Percentiles rank a stretch among this genome's conserved stretches.
phyloP scores from a whole-genome alignment of 2,888 invertebrate genomes.

The Oscheius sp. region DNA sequence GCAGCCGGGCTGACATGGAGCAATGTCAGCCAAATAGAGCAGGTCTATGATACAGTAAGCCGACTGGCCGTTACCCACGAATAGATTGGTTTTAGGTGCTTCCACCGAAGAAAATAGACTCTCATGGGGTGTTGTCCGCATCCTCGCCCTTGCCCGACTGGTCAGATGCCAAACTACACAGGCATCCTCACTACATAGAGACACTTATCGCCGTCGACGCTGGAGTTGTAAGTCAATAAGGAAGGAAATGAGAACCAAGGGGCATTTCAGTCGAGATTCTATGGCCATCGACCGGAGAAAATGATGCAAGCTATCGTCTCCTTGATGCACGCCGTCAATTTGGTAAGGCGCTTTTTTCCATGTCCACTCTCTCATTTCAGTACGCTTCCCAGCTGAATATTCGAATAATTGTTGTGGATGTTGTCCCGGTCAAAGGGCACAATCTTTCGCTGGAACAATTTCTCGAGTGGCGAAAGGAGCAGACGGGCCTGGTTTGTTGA shows the following conservation, averaged over 20 bases:
- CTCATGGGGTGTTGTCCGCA: constrained; percentile 25
- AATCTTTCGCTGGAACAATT: constrained; percentile 56
- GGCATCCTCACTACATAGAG: constrained; percentile 40
- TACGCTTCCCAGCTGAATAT: constrained; percentile 55
- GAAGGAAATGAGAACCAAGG: neutral
- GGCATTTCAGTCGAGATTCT: constrained; percentile 43
- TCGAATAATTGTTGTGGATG: constrained; percentile 49
- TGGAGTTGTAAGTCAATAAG: constrained; percentile 40
- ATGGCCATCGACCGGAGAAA: constrained; percentile 45
- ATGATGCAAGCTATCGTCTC: constrained; percentile 43
- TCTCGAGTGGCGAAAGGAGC: constrained; percentile 51
- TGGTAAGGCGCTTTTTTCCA: constrained; percentile 40
- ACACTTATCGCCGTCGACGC: constrained; percentile 50
- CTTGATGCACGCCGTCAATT: constrained; percentile 53
- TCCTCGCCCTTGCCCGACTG: constrained; percentile 43
- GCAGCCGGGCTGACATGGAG: constrained; percentile 27
- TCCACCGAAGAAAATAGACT: constrained; percentile 22
- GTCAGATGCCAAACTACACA: constrained; percentile 45
- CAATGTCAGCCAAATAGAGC: constrained; percentile 12
- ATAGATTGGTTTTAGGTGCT: neutral
- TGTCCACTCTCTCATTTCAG: no score
- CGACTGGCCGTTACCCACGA: neutral
- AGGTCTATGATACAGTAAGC: constrained; percentile 29
- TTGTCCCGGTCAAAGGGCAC: constrained; percentile 51
- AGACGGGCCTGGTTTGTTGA: constrained; percentile 38